These are phyloP conservation scores for Mixornis gularis DNA, from an alignment of 2,113 vertebrate genomes.

Conservation along the genomic window DNA sequence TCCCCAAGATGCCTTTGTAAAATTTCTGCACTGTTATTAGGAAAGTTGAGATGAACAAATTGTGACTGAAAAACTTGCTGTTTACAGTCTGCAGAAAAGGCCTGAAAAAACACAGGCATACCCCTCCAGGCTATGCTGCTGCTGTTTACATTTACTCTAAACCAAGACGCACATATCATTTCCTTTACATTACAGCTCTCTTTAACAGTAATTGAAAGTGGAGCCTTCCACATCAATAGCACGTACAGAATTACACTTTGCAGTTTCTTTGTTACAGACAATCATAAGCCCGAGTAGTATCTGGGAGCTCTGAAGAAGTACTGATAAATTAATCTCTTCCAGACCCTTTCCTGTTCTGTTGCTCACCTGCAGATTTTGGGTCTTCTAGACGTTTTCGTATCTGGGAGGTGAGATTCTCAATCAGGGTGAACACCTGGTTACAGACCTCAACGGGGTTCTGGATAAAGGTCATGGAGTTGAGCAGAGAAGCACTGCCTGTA, in stretches of 20 bases:
- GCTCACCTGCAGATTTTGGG: slow-evolving; percentile 89
- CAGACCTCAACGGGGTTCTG: slow-evolving; percentile 90
- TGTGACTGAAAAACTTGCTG: neutral
- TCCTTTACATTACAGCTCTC: neutral
- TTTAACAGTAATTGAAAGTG: neutral
- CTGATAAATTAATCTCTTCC: neutral
- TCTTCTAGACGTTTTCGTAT: slow-evolving; percentile 89
- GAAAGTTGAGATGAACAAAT: neutral
- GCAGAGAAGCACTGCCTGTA: slow-evolving; percentile 81
- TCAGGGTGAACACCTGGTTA: slow-evolving; percentile 87
- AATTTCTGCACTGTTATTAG: neutral
- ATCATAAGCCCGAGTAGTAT: neutral
- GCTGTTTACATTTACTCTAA: neutral
- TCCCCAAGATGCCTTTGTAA: neutral
- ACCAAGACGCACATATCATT: neutral
- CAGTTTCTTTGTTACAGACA: neutral
- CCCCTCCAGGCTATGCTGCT: neutral
- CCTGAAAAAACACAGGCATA: neutral
- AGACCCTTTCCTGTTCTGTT: neutral
- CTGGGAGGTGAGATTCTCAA: slow-evolving; percentile 93
- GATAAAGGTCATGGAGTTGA: slow-evolving; percentile 90
- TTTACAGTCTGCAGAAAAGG: neutral
- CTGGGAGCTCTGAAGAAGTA: neutral
- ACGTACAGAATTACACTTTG: neutral
- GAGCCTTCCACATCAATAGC: neutral